phyloP scores from a whole-genome alignment of 2,797 vertebrate species.

The Spinibarbus caldwelli region DNA sequence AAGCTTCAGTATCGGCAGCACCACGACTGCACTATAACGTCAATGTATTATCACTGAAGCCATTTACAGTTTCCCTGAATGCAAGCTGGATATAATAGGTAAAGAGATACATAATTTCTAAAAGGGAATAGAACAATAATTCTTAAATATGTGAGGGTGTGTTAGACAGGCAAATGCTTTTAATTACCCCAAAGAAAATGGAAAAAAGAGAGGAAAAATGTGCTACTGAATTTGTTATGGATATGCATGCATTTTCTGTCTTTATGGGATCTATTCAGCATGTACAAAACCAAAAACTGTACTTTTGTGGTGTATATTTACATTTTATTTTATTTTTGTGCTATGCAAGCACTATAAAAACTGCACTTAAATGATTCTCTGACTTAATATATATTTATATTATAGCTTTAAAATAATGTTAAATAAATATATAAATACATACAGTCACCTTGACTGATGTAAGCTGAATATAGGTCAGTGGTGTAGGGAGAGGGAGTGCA shows the following conservation, averaged over 20 bases:
- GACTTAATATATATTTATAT: neutral
- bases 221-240: neutral
- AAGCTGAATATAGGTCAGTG: slow-evolving; percentile 17
- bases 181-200: neutral
- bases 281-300: neutral
- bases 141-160: neutral
- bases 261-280: neutral
- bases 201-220: neutral
- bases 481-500: slow-evolving; percentile 5
- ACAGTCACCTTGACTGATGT: neutral
- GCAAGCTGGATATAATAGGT: neutral
- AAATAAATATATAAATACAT: neutral
- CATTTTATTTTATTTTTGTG: neutral
- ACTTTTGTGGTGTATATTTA: neutral
- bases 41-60: neutral
- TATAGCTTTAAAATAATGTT: neutral
- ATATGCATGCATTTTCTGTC: neutral
- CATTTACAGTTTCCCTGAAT: neutral
- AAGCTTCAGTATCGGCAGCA: neutral
- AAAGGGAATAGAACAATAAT: neutral
- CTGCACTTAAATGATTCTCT: neutral
- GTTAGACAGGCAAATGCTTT: neutral
- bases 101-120: neutral
- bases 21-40: neutral
- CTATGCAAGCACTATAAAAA: neutral